Percentiles rank a stretch among this genome's conserved stretches.
Evolutionary conservation across 2,888 invertebrate species (phyloP).

Genomic region (Tipula confusa): DNA sequence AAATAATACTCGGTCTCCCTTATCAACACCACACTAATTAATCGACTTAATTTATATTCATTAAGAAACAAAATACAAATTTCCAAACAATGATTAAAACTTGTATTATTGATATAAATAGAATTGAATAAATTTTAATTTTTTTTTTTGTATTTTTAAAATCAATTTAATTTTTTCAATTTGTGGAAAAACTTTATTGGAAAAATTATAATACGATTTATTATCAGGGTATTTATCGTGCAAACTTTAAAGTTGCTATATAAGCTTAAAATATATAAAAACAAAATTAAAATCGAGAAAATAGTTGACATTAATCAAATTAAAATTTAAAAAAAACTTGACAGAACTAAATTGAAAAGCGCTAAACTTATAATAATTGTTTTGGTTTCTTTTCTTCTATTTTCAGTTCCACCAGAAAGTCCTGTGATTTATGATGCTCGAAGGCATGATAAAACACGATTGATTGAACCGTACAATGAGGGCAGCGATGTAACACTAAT

Average conservation of each 20-base stretch:
- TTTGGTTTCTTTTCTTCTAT: background rate
- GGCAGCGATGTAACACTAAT: conserved; percentile 75
- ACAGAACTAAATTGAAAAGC: background rate
- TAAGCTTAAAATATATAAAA: background rate
- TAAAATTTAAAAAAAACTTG: background rate
- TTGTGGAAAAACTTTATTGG: background rate
- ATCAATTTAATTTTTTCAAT: background rate
- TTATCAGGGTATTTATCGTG: too few relatives aligned
- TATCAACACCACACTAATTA: background rate
- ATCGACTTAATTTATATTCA: background rate
- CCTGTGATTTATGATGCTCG: conserved; percentile 78
- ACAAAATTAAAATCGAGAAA: background rate
- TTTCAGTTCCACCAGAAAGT: conserved; percentile 73
- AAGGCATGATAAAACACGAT: conserved; percentile 67
- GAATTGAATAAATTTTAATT: background rate
- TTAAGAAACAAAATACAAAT: background rate
- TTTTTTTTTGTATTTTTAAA: background rate
- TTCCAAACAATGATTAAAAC: background rate
- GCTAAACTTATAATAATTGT: background rate
- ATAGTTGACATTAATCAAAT: background rate
- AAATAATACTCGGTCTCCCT: background rate
- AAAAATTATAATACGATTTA: too few relatives aligned
- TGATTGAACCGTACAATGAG: conserved; percentile 80
- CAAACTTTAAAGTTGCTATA: background rate
- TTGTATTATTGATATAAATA: background rate